Base-by-base conservation (phyloP, 2,113 vertebrate genomes). In the Chrysemys picta region DNA sequence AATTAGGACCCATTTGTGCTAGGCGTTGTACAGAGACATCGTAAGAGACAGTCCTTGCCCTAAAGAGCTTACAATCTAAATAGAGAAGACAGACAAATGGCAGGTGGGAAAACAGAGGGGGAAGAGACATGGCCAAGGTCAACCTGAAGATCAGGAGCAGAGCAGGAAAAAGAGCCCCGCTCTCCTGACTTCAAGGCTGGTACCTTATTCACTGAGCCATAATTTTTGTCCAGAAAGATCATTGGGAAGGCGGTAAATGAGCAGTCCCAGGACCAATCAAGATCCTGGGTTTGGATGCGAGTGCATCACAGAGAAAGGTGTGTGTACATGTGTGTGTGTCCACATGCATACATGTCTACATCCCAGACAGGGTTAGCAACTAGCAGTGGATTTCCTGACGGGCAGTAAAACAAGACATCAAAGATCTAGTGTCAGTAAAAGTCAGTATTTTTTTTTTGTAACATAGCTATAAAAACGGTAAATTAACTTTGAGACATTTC, bases 191-290 rank as follows among this genome's bases (percentile, higher is more conserved):
- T 76, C 11, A 42, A 76, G 24, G 69, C 5, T 5, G 17, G 19
- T 62, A 91, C 88, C 10, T 88, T 82, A 59, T 62, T 81, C 35
- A 11, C 75, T 90, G 78, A 92, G 97, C 95, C 76, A 54, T 91
- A 80, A 11, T 79, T 0, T 1, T 72, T 62, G 27, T 54, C 57
- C 94, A 91, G 92, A 92, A 97, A 95, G 95, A 76, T 91, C 95
- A 94, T 96, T 97, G 96, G 95, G 91, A 97, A 95, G 97, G 96
- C 95, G 92, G 80, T 88, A 93, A 97, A 47, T 94, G 96, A 94
- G 47, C 59, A 79, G 90, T 24, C 11, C 0, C 93, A 27, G 83
- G 93, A 91, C 56, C 76, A 2, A 4, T 84, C 82, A 80, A 3
- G 88, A 57, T 35, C 14, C 75, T 89, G 89, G 88, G 93, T 0